phyloP scores from a whole-genome alignment of 2,888 invertebrate genomes.

The Microctonus hyperodae region DNA sequence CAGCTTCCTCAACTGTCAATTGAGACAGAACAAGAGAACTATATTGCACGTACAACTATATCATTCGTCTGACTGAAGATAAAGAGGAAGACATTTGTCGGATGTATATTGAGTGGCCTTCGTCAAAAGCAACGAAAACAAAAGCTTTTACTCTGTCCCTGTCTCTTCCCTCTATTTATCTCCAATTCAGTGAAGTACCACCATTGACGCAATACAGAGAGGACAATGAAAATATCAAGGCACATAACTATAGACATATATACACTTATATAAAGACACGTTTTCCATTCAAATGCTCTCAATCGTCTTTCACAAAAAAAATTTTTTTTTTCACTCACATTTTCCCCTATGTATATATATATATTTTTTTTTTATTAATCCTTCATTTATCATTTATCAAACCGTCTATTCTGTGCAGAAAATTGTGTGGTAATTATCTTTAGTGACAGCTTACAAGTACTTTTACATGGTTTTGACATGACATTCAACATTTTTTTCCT shows the following conservation, averaged over 20 bases:
- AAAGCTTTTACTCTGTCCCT: not conserved
- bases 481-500: no score
- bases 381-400: not conserved
- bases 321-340: not conserved
- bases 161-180: not conserved
- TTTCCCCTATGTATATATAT: not conserved
- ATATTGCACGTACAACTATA: not conserved
- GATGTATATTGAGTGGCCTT: slow-evolving; percentile 2
- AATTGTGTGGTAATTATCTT: not conserved
- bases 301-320: not conserved
- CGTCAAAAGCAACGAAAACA: not conserved
- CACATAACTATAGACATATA: not conserved
- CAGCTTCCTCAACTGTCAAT: not conserved
- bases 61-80: not conserved
- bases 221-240: slow-evolving; percentile 19
- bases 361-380: not conserved
- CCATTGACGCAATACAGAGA: not conserved
- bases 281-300: not conserved
- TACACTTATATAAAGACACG: not conserved
- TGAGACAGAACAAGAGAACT: not conserved
- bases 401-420: not conserved
- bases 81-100: not conserved
- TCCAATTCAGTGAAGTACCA: not conserved
- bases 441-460: not conserved
- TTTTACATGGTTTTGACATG: not conserved